Evolutionary conservation across 2,113 vertebrate genomes (phyloP).

Genomic region (Psilopogon haemacephalus): DNA sequence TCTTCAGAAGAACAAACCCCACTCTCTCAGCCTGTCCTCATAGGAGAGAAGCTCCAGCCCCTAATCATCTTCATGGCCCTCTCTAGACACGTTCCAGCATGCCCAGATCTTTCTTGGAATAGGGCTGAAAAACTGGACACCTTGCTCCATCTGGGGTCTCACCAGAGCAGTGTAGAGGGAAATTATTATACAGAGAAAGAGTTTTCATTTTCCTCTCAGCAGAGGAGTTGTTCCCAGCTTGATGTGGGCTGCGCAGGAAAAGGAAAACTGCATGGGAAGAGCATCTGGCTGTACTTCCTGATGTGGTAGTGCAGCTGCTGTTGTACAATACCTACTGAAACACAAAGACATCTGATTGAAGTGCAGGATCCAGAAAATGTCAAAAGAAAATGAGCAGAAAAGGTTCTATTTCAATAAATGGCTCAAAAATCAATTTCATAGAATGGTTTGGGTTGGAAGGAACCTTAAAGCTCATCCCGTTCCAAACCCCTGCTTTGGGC

Average conservation of each 20-base stretch:
- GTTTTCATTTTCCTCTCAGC: background rate
- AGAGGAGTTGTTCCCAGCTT: accelerated
- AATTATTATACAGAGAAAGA: background rate
- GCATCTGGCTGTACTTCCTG: background rate
- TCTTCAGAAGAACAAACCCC: no score
- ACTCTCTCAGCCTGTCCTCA: no score
- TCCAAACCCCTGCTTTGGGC: no score
- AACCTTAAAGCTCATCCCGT: no score
- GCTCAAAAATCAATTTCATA: background rate
- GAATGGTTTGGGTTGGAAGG: no score
- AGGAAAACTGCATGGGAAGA: accelerated
- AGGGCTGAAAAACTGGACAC: no score
- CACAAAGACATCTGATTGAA: background rate
- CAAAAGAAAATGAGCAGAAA: background rate
- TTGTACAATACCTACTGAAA: background rate
- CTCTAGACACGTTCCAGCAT: no score
- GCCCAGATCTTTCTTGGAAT: no score
- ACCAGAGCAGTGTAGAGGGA: no score
- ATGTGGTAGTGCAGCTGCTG: background rate
- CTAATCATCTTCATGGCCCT: no score
- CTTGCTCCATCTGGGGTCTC: no score
- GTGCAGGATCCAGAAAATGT: background rate
- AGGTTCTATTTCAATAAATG: background rate
- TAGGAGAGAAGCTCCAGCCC: no score
- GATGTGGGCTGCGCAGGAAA: background rate